Percentiles rank a stretch among this genome's conserved stretches.
Conservation (phyloP, 2,797 vertebrate genomes). For the Darevskia nairensis region DNA sequence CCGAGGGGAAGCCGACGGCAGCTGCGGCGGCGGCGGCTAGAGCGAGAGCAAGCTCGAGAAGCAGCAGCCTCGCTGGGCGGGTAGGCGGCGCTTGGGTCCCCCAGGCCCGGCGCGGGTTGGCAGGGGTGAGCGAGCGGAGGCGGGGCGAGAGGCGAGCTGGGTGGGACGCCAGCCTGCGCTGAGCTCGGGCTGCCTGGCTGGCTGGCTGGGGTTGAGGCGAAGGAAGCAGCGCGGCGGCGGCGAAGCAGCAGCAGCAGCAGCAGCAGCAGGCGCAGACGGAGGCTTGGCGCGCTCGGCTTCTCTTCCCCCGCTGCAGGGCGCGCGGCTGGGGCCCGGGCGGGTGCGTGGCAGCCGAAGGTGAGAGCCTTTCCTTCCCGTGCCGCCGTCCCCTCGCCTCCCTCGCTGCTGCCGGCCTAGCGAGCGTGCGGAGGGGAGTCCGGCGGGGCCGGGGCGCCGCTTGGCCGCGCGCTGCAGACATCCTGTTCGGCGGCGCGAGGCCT, state of each 20-base stretch:
- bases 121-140: slow-evolving; percentile 18
- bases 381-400: no score
- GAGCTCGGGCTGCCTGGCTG: slow-evolving; percentile 4
- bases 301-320: background rate
- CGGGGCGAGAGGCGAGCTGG: slow-evolving; percentile 3
- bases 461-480: slow-evolving; percentile 47
- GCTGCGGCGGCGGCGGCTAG: background rate
- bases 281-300: slow-evolving; percentile 7
- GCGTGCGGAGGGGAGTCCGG: background rate
- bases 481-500: slow-evolving; percentile 36
- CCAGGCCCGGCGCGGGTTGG: background rate
- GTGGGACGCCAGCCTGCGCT: background rate
- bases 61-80: background rate
- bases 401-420: background rate
- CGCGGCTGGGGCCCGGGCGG: slow-evolving; percentile 26
- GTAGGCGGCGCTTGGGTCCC: background rate
- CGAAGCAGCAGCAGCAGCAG: background rate
- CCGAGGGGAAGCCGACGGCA: background rate
- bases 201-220: background rate
- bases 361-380: background rate
- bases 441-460: background rate
- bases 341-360: slow-evolving; percentile 45
- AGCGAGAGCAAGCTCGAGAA: background rate
- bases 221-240: background rate
- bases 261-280: background rate